These are phyloP conservation scores for Calyptomena viridis DNA, from an alignment of 2,113 vertebrate genomes.

Conservation along the genomic window DNA sequence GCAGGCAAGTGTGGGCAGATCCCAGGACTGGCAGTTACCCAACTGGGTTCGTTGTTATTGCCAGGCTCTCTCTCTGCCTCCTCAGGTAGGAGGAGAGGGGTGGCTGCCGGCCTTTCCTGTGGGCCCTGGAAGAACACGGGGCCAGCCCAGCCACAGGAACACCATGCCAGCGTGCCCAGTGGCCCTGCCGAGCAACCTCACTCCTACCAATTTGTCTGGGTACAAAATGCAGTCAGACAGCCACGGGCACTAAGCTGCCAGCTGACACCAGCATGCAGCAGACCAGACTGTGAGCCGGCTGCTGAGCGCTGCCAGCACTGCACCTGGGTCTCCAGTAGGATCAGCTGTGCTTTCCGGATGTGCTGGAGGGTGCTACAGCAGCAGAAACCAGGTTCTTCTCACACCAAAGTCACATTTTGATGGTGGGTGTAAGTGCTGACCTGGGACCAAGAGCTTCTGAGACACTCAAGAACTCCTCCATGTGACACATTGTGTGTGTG, in stretches of 20 bases:
- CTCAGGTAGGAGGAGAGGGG: constrained; percentile 49
- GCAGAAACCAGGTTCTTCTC: background rate
- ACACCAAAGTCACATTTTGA: background rate
- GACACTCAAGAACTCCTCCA: background rate
- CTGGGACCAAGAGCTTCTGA: background rate
- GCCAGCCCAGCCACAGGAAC: background rate
- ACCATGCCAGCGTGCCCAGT: rapidly evolving
- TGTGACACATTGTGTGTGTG: rapidly evolving
- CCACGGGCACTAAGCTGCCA: background rate
- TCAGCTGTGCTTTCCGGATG: background rate
- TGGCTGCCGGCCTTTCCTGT: background rate
- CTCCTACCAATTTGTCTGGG: background rate
- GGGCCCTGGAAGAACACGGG: background rate
- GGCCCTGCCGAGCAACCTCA: background rate
- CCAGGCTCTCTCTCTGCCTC: background rate
- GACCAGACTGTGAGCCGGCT: background rate
- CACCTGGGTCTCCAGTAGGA: background rate
- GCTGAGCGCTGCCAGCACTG: background rate
- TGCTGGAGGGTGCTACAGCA: rapidly evolving
- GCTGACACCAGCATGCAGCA: background rate
- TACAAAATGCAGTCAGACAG: background rate
- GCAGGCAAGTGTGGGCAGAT: constrained; percentile 64
- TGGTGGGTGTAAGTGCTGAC: background rate
- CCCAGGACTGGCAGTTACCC: constrained; percentile 47
- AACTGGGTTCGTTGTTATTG: background rate